Base-by-base conservation (phyloP, 1,140 invertebrate genomes). In the Tetragonula clypearis region DNA sequence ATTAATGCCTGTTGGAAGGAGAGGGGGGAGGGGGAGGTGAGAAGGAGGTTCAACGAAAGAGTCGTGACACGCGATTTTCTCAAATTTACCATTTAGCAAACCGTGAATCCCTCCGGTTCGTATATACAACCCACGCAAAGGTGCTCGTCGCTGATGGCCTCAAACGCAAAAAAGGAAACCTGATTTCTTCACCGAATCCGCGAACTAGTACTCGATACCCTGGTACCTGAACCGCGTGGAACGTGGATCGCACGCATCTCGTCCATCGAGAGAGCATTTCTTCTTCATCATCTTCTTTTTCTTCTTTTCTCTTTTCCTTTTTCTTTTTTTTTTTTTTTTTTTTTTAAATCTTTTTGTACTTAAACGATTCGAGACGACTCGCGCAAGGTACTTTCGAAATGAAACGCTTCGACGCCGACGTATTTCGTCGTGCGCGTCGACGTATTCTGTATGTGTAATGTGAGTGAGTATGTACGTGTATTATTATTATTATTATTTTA, bases 291-390 rank as follows among this genome's bases (percentile, higher is more conserved):
- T 35, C 2, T 26, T 76, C 71, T 35, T 75, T 26, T 17, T 60
- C 55, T 19, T 58, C 74, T 35, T 74, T 17, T 76, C 23, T 17
- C 21, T 35, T 21, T 73, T 21, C 41, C 6, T 49, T 49, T 49
- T 8, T 49, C 6, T 49, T 30, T 58, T 26, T 11, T 73, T n/a
- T 53, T 53, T 73, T 4, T 53, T 2, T 53, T n/a, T 26, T 26
- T 9, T 73, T 17, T 19, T 53, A 14, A 14, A 21, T 23, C 65
- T 60, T 82, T 90, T 89, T 90, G 88, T 89, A 90, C 88, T 90
- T 87, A 82, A 86, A 88, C 80, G 74, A 89, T 84, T 84, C 82
- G 88, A 83, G 88, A 90, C 79, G 88, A 89, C 89, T 89, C 82
- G 82, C 82, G 86, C 88, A 82, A 89, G 82, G 79, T 87, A 82